Evolutionary conservation across 35 echinoderm and acorn worm genomes (phyloP), one percentile per base, ranked within the genome.

Genomic region (Eucidaris tribuloides): DNA sequence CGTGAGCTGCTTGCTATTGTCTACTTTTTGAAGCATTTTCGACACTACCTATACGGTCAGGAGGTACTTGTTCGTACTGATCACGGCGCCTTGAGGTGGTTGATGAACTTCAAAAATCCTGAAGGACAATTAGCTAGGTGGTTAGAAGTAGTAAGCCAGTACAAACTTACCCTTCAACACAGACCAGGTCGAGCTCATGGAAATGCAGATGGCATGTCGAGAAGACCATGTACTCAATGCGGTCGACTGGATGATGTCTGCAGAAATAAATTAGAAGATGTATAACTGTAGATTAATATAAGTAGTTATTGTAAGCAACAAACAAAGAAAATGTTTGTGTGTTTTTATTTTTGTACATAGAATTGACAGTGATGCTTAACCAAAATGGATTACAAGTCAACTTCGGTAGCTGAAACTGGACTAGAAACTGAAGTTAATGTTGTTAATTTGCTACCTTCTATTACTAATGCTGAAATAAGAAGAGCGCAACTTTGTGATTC

Each of bases 151-250:
- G 11, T 82, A 4, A 66, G 49, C 42, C 41, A 90, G 42, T 90
- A 90, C 45, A 25, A 84, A 32, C 22, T 77, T 9, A 29, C 39
- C 36, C 33, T 83, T 25, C 30, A 59, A 35, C 65, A 83, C 40
- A 34, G 66, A 7, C n/a, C 80, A 18, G 79, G 79, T 9, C 41
- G 30, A 43, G 7, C 20, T 36, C 81, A 90, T 44, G 55, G 63
- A 15, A 90, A 90, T 84, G 81, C 81, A n/a, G 87, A 90, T 74
- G 87, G 79, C 2, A 50, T 90, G 3, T 90, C 87, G 7, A 20
- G 87, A 2, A 25, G 24, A 2, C 64, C 65, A 3, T 89, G 86
- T 43, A 27, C 57, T 27, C 77, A 89, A 45, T 89, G 86, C 39
- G 79, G 62, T 24, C 77, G 45, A 46, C n/a, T n/a, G n/a, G n/a